phyloP scores from a whole-genome alignment of 2,113 vertebrate genomes.

The Hirundichthys speculiger region DNA sequence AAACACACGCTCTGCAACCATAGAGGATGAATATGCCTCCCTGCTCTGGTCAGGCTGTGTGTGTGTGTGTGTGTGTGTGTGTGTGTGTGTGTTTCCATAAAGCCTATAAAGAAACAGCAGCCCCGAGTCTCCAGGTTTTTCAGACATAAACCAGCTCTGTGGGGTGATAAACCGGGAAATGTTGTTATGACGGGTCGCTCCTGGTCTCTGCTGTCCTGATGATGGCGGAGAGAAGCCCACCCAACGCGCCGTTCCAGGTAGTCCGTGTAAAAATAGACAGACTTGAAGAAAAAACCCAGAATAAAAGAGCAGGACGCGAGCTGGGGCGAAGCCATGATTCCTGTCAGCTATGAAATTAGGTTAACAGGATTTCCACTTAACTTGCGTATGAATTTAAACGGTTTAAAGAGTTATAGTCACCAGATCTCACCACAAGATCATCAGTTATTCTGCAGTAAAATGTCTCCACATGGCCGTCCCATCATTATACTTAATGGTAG shows the following conservation, averaged over 20 bases:
- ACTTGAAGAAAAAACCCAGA: conserved; percentile 10
- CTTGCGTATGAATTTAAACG: too few species aligned
- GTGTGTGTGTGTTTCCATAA: conserved; percentile 30
- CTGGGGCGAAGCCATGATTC: too few species aligned
- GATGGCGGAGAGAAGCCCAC: conserved; percentile 55
- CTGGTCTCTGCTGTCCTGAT: conserved; percentile 41
- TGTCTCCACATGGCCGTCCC: too few species aligned
- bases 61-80: too few species aligned
- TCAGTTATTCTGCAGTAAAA: too few species aligned
- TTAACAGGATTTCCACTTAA: too few species aligned
- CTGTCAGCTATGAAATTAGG: too few species aligned
- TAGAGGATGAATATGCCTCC: conserved; percentile 31
- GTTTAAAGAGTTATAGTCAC: too few species aligned
- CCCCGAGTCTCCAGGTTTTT: conserved; percentile 33
- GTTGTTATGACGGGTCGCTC: conserved; percentile 55
- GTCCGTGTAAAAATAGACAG: conserved; percentile 27
- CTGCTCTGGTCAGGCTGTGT: conserved; percentile 7
- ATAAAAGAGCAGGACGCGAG: neutral
- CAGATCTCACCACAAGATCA: too few species aligned
- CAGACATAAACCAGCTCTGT: conserved; percentile 57
- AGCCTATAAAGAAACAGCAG: conserved; percentile 48
- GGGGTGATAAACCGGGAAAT: conserved; percentile 59
- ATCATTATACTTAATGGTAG: too few species aligned
- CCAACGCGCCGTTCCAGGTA: conserved; percentile 35
- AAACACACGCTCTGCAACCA: conserved; percentile 23